Base-by-base conservation (phyloP, 2,888 invertebrate genomes). In the Hypomecis punctinalis region DNA sequence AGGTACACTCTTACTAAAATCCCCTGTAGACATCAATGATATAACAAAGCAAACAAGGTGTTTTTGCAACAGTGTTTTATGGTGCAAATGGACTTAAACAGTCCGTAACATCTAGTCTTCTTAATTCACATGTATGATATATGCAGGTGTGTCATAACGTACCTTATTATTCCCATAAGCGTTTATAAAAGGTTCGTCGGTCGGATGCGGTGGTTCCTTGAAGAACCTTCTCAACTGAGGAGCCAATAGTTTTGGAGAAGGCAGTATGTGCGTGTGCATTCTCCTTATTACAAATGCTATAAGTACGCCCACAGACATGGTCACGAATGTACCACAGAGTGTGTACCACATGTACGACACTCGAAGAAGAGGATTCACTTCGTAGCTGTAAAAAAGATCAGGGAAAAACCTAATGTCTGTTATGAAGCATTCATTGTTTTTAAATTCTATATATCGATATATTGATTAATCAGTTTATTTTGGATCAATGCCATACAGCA, bases 271-370 rank as follows among this genome's bases (percentile, higher is more conserved):
- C 0, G 89, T 83, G 23, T 78, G 80, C 5, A 89, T 89, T 5
- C 63, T 59, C 5, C 85, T 69, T 63, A 84, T 83, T 1, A 88
- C 57, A 36, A 85, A 81, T 0, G 92, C 86, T 2, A 85, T 83
- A 0, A 82, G 67, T 11, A 81, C 76, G 0, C 92, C 93, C 0
- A 88, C 83, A 53, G 78, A 78, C 5, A 93, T 81, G 0, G 88
- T 89, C 23, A 90, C 74, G 10, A 86, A 35, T 35, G 85, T 80
- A 0, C 93, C 92, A 0, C 85, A 82, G 9, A 96, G 81, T 0
- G 96, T 96, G 75, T 97, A 97, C 95, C 96, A 97, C 79, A 97
- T 92, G 85, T 97, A 97, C 0, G 97, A 97, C 7, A 97, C 94
- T 48, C 96, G 95, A 69, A 96, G 95, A 35, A 97, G 76, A 53